phyloP scores from a whole-genome alignment of 2,888 invertebrate species.

The Sphinx pinastri region DNA sequence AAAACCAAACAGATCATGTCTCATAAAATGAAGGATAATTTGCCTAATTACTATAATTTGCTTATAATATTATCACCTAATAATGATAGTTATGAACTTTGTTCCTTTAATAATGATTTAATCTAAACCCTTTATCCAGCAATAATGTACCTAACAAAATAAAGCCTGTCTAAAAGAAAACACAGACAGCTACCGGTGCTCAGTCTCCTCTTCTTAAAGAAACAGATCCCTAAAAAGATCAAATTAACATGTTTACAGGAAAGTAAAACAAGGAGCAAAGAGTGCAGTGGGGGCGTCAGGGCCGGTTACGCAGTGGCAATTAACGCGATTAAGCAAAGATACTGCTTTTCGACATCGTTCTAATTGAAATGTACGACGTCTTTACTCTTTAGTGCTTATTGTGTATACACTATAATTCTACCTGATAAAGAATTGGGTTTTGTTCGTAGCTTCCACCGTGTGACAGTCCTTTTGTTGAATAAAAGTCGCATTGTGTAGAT shows the following conservation, averaged over 20 bases:
- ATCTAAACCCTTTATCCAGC: neutral
- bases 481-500: too few relatives aligned
- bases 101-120: too few relatives aligned
- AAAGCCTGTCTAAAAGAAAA: neutral
- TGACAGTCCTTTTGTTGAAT: too few relatives aligned
- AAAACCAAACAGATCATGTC: too few relatives aligned
- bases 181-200: neutral
- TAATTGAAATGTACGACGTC: constrained; percentile 31
- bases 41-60: too few relatives aligned
- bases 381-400: constrained; percentile 27
- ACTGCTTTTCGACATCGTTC: constrained; percentile 28
- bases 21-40: too few relatives aligned
- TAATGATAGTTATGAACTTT: too few relatives aligned
- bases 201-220: constrained; percentile 33
- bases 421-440: too few relatives aligned
- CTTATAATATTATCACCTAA: too few relatives aligned
- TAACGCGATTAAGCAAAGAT: constrained; percentile 29
- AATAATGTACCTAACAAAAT: neutral
- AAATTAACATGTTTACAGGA: constrained; percentile 27
- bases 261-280: constrained; percentile 22
- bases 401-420: constrained; percentile 4
- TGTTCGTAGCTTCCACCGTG: too few relatives aligned
- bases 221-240: constrained; percentile 18
- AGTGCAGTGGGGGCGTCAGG: constrained; percentile 24
- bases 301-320: constrained; percentile 27